phyloP scores from a whole-genome alignment of 2,113 vertebrate genomes.

The Crypturellus undulatus region DNA sequence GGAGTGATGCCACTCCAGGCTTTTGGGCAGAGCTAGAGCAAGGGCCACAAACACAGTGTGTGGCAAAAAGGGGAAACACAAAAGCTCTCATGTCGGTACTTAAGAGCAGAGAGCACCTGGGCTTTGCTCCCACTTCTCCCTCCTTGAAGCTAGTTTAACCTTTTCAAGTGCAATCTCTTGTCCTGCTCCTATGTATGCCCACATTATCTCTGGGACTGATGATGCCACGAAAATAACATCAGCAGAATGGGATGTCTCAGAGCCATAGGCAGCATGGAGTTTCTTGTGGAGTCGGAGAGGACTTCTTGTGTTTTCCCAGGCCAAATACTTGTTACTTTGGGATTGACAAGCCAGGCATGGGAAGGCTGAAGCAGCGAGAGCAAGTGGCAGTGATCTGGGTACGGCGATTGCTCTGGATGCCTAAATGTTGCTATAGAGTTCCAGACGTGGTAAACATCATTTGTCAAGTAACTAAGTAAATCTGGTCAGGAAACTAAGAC shows the following conservation, averaged over 20 bases:
- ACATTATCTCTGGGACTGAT: not conserved
- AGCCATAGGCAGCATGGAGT: not conserved
- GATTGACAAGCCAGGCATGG: not conserved
- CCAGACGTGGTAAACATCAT: not conserved
- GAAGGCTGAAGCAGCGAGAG: not conserved
- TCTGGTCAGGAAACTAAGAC: not conserved
- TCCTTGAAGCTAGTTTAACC: not conserved
- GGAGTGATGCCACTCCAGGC: not conserved
- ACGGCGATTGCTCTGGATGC: not conserved
- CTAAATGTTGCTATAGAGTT: not conserved
- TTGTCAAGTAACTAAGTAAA: not conserved
- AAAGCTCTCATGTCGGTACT: not conserved
- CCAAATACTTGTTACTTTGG: fast-evolving
- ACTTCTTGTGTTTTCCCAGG: not conserved
- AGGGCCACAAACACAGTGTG: not conserved
- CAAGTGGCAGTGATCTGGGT: not conserved
- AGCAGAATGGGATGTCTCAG: not conserved
- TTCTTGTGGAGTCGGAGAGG: not conserved
- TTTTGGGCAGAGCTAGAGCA: not conserved
- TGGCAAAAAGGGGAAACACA: not conserved
- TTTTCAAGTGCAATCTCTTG: not conserved
- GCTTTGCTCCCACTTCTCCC: not conserved
- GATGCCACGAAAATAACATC: not conserved
- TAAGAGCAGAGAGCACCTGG: not conserved
- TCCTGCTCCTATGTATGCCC: not conserved